These are phyloP conservation scores for Sceloporus tristichus DNA, from an alignment of 2,113 vertebrate species.

Conservation along the genomic window DNA sequence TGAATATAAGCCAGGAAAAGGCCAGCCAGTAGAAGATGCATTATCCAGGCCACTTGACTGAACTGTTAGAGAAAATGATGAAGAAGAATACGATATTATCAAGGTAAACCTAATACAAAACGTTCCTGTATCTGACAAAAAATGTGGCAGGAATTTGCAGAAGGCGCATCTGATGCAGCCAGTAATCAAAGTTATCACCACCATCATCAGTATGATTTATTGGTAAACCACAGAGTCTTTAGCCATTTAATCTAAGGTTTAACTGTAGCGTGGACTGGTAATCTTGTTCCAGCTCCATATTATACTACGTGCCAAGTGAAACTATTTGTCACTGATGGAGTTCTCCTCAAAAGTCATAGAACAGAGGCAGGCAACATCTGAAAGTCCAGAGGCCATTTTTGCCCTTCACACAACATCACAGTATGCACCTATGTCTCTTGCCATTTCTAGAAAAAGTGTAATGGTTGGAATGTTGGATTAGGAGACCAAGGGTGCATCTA, in stretches of 20 bases:
- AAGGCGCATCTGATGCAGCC: not conserved
- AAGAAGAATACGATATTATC: not conserved
- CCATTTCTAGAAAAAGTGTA: too few relatives aligned
- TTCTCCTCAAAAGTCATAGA: not conserved
- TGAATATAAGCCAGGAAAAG: not conserved
- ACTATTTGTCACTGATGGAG: not conserved
- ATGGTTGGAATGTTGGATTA: too few relatives aligned
- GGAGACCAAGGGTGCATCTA: too few relatives aligned
- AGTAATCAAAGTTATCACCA: not conserved
- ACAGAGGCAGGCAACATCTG: too few relatives aligned
- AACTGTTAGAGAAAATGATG: constrained; percentile 3
- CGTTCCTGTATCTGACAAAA: not conserved
- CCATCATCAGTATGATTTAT: not conserved
- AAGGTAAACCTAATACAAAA: not conserved
- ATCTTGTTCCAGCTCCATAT: not conserved
- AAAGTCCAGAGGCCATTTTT: too few relatives aligned
- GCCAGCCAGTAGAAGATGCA: not conserved
- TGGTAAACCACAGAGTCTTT: not conserved
- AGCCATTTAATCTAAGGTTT: not conserved
- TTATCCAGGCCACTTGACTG: not conserved
- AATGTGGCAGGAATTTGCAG: not conserved
- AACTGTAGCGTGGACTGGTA: not conserved
- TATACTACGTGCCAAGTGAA: not conserved
- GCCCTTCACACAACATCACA: too few relatives aligned
- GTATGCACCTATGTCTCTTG: too few relatives aligned